These are phyloP conservation scores for Brachirus orientalis DNA, from an alignment of 2,113 vertebrate species.

Conservation along the genomic window DNA sequence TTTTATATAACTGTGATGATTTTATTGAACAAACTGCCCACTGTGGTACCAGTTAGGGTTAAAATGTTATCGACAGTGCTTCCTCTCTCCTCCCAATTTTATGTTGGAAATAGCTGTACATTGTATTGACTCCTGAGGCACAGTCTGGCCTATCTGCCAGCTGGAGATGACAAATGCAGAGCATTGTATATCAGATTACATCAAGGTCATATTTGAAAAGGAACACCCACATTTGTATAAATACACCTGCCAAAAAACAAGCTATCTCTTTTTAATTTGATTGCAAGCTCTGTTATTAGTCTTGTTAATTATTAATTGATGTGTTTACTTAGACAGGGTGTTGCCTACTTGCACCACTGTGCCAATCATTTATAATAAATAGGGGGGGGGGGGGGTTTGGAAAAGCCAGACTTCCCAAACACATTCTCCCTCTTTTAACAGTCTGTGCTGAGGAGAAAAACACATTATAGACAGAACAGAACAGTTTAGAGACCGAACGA, in stretches of 20 bases:
- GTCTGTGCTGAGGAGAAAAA: constrained; percentile 17
- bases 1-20: too few species aligned
- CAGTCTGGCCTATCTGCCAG: constrained; percentile 32
- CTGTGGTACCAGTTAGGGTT: constrained; percentile 12
- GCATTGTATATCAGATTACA: constrained; percentile 11
- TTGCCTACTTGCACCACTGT: constrained; percentile 4
- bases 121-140: constrained; percentile 66
- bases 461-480: constrained; percentile 13
- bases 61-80: too few species aligned
- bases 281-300: neutral
- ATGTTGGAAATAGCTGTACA: constrained; percentile 33
- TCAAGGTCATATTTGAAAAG: constrained; percentile 56
- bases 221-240: neutral
- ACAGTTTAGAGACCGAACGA: constrained; percentile 28
- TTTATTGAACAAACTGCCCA: constrained; percentile 5
- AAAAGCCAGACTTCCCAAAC: constrained; percentile 31
- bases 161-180: constrained; percentile 48
- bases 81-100: neutral
- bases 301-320: neutral
- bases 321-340: neutral
- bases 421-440: constrained; percentile 6
- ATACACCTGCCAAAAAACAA: too few species aligned
- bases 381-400: neutral
- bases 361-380: constrained; percentile 12
- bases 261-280: neutral